Evolutionary conservation across 1,140 invertebrate species (phyloP), one percentile per base, ranked within the genome.

Genomic region (Zaprionus davidi): DNA sequence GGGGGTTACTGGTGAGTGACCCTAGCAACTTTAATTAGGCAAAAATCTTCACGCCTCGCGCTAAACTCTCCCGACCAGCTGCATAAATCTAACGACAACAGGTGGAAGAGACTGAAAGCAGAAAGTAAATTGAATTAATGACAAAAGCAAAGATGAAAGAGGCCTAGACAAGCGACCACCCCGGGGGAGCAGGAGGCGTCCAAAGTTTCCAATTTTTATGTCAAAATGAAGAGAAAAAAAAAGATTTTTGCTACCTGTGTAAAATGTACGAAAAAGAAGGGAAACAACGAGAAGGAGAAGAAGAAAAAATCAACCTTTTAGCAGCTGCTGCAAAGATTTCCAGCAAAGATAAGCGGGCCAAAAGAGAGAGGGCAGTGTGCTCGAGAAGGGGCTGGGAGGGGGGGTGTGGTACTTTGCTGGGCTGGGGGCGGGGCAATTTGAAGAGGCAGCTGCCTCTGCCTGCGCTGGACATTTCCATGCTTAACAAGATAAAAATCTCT

Each of bases 401-500:
- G 15, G 41, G 22, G 26, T 17, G 11, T 5, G 49, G 24, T 15
- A n/a, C 9, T 26, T 15, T 44, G n/a, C 0, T 17, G 38, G 38
- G 46, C 17, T 49, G 36, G n/a, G 20, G 20, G 46, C 46, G 62
- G 58, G 69, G 53, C 56, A 56, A 62, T 13, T 20, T 59, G 65
- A 56, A 72, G 71, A 74, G 65, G 64, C 44, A 55, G 64, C 64
- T 75, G 79, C 70, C 76, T 64, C 41, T 20, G n/a, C 5, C 41
- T 17, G 59, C 38, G 69, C 70, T 74, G 83, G 83, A 82, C 83
- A 88, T 76, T 87, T 88, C 76, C 82, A 83, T 80, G 83, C 78
- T 88, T 88, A 90, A 88, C 80, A 81, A 85, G 85, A 88, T 88
- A 87, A 84, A 88, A 88, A 88, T 88, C 84, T 88, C 85, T 69